Percentiles rank a stretch among this genome's conserved stretches.
These are phyloP conservation scores for Microplitis deprimator DNA, from an alignment of 2,888 invertebrate species.

Conservation along the genomic window DNA sequence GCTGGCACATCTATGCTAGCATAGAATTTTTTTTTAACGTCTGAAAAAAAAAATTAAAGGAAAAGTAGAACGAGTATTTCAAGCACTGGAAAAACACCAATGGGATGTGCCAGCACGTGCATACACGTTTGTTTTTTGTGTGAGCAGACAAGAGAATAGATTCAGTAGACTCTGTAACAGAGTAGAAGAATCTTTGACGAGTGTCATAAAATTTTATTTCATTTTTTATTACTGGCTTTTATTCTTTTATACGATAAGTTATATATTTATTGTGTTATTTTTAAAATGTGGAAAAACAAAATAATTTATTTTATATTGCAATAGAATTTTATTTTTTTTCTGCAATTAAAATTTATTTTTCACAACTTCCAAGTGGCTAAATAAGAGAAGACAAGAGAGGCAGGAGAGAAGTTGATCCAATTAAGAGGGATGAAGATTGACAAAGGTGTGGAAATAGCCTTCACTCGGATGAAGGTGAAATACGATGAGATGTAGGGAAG, in stretches of 20 bases:
- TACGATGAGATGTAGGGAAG: neutral
- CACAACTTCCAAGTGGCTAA: neutral
- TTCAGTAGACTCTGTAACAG: neutral
- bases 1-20: constrained; percentile 36
- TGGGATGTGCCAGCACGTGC: constrained; percentile 35
- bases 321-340: neutral
- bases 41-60: constrained; percentile 2
- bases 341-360: neutral
- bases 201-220: constrained; percentile 2
- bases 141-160: constrained; percentile 2
- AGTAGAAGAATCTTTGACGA: constrained; percentile 21
- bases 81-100: constrained; percentile 46
- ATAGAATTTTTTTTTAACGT: neutral
- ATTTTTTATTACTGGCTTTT: neutral
- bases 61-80: constrained; percentile 34
- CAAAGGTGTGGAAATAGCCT: constrained; percentile 1
- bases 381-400: neutral
- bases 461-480: neutral
- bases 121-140: constrained; percentile 32
- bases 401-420: neutral
- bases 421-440: neutral
- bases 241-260: no score
- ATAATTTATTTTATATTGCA: neutral
- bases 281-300: neutral
- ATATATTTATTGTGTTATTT: neutral